Conservation (phyloP, 2,797 vertebrate species). For the Pipistrellus pygmaeus region DNA sequence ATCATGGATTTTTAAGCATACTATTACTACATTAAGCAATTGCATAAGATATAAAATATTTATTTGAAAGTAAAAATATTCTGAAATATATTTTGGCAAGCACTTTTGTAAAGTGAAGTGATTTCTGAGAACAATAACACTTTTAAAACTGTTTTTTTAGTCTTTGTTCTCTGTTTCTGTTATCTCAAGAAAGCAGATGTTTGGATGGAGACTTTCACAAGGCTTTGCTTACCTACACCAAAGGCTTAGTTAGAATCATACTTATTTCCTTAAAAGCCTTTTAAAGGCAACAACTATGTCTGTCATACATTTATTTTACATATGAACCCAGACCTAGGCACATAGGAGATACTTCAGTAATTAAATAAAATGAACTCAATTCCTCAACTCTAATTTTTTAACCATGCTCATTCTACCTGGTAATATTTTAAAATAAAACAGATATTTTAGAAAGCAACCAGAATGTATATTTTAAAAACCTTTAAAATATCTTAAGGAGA, state of each 20-base stretch:
- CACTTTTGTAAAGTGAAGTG: not conserved
- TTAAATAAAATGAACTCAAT: not conserved
- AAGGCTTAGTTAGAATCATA: not conserved
- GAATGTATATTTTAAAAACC: not conserved
- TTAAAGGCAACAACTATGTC: not conserved
- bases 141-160: not conserved
- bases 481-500: not conserved
- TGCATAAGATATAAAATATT: not conserved
- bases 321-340: not conserved
- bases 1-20: constrained; percentile 27
- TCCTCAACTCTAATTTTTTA: not conserved
- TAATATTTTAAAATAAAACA: not conserved
- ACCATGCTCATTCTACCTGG: not conserved
- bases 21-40: not conserved
- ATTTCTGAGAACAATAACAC: not conserved
- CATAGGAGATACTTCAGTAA: not conserved
- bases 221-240: not conserved
- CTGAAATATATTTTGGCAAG: not conserved
- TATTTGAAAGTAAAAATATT: not conserved
- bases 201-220: not conserved
- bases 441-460: not conserved
- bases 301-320: not conserved
- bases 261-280: not conserved
- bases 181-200: not conserved
- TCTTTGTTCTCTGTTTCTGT: not conserved